Conservation (phyloP, 2,888 invertebrate species). For the Perizoma affinitatum region DNA sequence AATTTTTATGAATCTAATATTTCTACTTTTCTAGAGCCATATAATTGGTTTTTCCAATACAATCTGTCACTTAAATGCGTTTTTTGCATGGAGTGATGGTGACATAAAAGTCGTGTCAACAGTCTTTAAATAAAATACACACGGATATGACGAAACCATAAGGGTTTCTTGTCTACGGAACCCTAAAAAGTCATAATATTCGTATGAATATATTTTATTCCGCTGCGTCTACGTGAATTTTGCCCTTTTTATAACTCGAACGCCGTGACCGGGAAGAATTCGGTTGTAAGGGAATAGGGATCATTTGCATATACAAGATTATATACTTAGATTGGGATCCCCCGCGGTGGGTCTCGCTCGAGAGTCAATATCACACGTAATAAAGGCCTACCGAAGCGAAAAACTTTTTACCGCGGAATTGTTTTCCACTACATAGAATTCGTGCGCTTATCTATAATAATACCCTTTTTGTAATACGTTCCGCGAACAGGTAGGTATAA, state of each 20-base stretch:
- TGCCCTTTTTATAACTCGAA: constrained; percentile 65
- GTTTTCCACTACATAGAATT: constrained; percentile 64
- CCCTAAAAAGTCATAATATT: constrained; percentile 48
- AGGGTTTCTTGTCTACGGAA: too few relatives aligned
- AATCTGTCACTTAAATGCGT: too few relatives aligned
- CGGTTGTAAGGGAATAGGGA: constrained; percentile 66
- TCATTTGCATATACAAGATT: constrained; percentile 76
- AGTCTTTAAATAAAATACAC: too few relatives aligned
- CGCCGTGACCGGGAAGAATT: constrained; percentile 73
- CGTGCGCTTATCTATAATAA: constrained; percentile 50
- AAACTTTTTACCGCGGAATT: constrained; percentile 66
- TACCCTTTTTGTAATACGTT: constrained; percentile 47
- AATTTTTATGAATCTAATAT: too few relatives aligned
- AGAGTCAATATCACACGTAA: constrained; percentile 75
- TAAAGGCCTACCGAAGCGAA: constrained; percentile 66
- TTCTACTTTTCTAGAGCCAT: too few relatives aligned
- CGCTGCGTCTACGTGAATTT: constrained; percentile 63
- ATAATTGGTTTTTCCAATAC: too few relatives aligned
- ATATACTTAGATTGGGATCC: constrained; percentile 68
- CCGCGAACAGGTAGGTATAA: constrained; percentile 37
- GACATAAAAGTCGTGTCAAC: too few relatives aligned
- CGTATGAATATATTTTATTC: constrained; percentile 63
- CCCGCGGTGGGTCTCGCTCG: constrained; percentile 52
- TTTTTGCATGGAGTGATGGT: too few relatives aligned
- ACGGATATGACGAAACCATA: too few relatives aligned